Evolutionary conservation across 2,113 vertebrate species (phyloP), one percentile per base, ranked within the genome.

Genomic region (Anarrhichthys ocellatus): DNA sequence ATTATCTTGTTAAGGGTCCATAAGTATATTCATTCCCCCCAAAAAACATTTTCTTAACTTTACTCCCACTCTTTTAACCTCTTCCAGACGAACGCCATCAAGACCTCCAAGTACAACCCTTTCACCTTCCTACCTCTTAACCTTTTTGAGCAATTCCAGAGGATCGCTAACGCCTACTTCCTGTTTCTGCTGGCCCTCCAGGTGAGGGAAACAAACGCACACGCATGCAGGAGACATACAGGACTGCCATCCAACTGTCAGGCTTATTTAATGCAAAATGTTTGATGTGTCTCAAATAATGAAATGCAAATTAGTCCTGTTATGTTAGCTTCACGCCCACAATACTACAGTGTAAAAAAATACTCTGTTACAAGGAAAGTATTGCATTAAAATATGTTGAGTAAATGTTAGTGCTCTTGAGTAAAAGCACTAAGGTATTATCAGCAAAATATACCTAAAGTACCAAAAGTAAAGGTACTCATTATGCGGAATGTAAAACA

Each of bases 91-190:
- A 99, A 99, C 85, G 92, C 95, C 78, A 97, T 99, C 91, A 97
- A 97, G 92, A 99, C 98, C 34, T 97, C 96, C 1, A 99, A 98
- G 89, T 99, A 99, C 89, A 98, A 95, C 84, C 29, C 95, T 78
- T 95, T 98, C 90, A 97, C 95, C 86, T 99, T 99, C 88, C 95
- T 99, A 70, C 98, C 98, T 56, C 93, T 97, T 88, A 99, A 99
- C 94, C 93, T 99, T 52, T 99, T 99, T 46, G 97, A 99, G 91
- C 98, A 99, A 93, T 99, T 99, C 89, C 97, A 97, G 94, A 95
- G 97, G 86, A 96, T 99, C 48, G 97, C 98, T 56, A 99, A 99
- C 10, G 97, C 97, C 1, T 99, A 99, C 94, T 99, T 99, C 90
- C 95, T 99, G n/a, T 92, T 97, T 85, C 95, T 99, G 92, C 95